A percentile compares a stretch with the other conserved stretches of the same genome.
These are phyloP conservation scores for Rhopalosiphum nymphaeae DNA, from an alignment of 2,888 invertebrate species.

Conservation along the genomic window DNA sequence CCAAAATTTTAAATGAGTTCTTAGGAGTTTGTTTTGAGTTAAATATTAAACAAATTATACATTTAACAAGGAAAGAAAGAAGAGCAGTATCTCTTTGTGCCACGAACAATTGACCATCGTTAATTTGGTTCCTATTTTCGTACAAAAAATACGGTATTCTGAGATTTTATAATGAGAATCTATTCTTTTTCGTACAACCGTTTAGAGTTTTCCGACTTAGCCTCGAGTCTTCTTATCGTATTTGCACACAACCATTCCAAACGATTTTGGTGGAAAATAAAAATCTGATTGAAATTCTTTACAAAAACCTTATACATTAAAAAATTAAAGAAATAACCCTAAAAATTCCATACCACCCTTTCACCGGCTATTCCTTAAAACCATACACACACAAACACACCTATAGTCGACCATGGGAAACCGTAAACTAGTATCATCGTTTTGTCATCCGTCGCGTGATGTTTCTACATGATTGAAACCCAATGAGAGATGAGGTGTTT, in stretches of 20 bases:
- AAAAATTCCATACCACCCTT: not conserved
- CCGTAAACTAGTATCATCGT: not conserved
- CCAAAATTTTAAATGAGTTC: not conserved
- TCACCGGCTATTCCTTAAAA: not conserved
- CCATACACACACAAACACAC: not conserved
- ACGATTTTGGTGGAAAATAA: not conserved
- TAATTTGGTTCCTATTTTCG: not conserved
- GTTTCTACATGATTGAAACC: constrained; percentile 45
- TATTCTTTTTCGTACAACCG: not conserved
- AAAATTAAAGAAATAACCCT: constrained; percentile 10
- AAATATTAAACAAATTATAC: not conserved
- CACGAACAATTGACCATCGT: not conserved
- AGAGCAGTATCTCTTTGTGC: not conserved
- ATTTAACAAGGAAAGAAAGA: not conserved
- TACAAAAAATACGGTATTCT: not conserved
- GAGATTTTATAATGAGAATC: constrained; percentile 45
- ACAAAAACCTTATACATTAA: not conserved
- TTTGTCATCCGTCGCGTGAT: not conserved
- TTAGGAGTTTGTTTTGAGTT: not conserved
- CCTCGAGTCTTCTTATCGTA: constrained; percentile 44
- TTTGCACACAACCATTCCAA: not conserved
- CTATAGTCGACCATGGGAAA: not conserved
- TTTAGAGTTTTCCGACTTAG: constrained; percentile 22
- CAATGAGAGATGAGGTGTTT: constrained; percentile 39
- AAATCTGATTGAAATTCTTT: constrained; percentile 35